Evolutionary conservation across 2,888 invertebrate genomes (phyloP).

Genomic region (Anoncus sp.): DNA sequence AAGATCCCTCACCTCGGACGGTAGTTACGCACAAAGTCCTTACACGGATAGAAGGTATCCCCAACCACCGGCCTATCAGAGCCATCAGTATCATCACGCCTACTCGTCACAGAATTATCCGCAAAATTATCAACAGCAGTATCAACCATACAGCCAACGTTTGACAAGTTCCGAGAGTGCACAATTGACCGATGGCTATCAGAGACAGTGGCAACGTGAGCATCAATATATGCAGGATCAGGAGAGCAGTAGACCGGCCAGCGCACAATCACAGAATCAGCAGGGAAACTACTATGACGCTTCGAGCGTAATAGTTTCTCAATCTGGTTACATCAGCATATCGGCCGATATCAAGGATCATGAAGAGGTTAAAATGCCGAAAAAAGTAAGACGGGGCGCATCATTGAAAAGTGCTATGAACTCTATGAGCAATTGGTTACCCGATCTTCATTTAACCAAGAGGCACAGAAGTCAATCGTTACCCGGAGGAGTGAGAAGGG

Average conservation of each 20-base stretch:
- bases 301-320: slow-evolving; percentile 88
- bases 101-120: slow-evolving; percentile 78
- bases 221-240: slow-evolving; percentile 77
- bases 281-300: slow-evolving; percentile 84
- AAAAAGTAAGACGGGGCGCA: slow-evolving; percentile 88
- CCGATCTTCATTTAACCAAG: slow-evolving; percentile 90
- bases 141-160: slow-evolving; percentile 77
- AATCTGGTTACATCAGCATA: slow-evolving; percentile 91
- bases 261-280: slow-evolving; percentile 70
- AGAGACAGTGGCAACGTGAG: slow-evolving; percentile 79
- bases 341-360: slow-evolving; percentile 87
- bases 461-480: slow-evolving; percentile 93
- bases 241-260: slow-evolving; percentile 70
- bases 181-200: slow-evolving; percentile 77
- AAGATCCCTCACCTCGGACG: slow-evolving; percentile 78
- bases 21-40: slow-evolving; percentile 77
- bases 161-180: slow-evolving; percentile 73
- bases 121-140: slow-evolving; percentile 79
- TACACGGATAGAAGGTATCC: slow-evolving; percentile 78
- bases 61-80: slow-evolving; percentile 80
- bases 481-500: slow-evolving; percentile 88
- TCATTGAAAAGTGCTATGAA: slow-evolving; percentile 92
- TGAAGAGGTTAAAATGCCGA: slow-evolving; percentile 85
- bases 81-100: slow-evolving; percentile 77
- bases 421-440: slow-evolving; percentile 91